phyloP scores from a whole-genome alignment of 1,140 invertebrate genomes.

The Drosophila sproati region DNA sequence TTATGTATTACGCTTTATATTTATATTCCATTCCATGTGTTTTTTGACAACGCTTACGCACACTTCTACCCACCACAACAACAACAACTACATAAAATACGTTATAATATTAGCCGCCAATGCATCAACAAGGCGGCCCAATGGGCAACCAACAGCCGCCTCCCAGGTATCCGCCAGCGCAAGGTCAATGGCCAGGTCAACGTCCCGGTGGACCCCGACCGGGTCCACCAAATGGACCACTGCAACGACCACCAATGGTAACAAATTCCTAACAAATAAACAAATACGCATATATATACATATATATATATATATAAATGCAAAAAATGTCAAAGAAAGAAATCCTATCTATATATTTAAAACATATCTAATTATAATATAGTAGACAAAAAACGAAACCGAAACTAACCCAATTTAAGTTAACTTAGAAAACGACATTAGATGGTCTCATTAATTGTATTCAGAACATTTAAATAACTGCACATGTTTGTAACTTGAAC shows the following conservation, averaged over 20 bases:
- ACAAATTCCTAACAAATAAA: conserved; percentile 65
- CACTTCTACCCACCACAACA: conserved; percentile 69
- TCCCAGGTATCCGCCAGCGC: conserved; percentile 83
- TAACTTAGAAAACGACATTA: conserved; percentile 63
- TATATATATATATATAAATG: conserved; percentile 11
- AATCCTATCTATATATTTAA: conserved; percentile 36
- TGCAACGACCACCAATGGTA: conserved; percentile 90
- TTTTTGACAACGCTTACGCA: conserved; percentile 77
- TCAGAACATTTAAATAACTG: conserved; percentile 75
- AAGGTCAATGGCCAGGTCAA: conserved; percentile 86
- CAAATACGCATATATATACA: conserved; percentile 28
- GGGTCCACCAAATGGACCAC: conserved; percentile 86
- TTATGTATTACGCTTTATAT: conserved; percentile 80
- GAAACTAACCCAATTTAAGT: conserved; percentile 72
- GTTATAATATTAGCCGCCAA: conserved; percentile 77
- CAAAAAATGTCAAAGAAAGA: conserved; percentile 28
- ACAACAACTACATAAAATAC: conserved; percentile 71
- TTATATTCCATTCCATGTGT: conserved; percentile 81
- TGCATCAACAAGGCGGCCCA: conserved; percentile 82
- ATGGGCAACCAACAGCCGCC: conserved; percentile 85
- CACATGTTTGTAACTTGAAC: conserved; percentile 49
- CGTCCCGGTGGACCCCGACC: conserved; percentile 89
- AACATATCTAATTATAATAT: conserved; percentile 44
- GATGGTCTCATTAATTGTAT: conserved; percentile 65
- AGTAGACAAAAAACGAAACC: conserved; percentile 29